Evolutionary conservation across 2,797 vertebrate genomes (phyloP).

Genomic region (Microcaecilia unicolor): DNA sequence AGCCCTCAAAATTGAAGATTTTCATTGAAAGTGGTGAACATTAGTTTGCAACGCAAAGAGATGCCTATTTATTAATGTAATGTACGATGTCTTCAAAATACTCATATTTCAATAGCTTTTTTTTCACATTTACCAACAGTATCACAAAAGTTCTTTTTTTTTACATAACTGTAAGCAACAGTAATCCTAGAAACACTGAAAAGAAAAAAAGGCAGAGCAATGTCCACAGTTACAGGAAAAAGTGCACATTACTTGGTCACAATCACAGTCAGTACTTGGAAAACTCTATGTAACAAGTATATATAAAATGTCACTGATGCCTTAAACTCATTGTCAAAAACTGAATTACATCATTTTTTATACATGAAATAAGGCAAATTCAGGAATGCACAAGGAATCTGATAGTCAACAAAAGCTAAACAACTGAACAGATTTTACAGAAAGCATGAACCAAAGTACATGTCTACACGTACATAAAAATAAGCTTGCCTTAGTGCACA

Average conservation of each 20-base stretch:
- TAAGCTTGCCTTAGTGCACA: slow-evolving; percentile 59
- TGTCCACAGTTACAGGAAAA: slow-evolving; percentile 77
- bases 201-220: slow-evolving; percentile 75
- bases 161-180: slow-evolving; percentile 67
- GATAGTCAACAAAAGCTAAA: slow-evolving; percentile 60
- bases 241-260: slow-evolving; percentile 79
- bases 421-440: slow-evolving; percentile 55
- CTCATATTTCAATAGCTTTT: slow-evolving; percentile 70
- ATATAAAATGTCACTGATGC: slow-evolving; percentile 67
- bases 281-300: slow-evolving; percentile 74
- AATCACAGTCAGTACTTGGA: slow-evolving; percentile 77
- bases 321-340: slow-evolving; percentile 67
- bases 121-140: slow-evolving; percentile 80
- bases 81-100: slow-evolving; percentile 60
- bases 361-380: slow-evolving; percentile 78
- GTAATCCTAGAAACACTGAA: slow-evolving; percentile 76
- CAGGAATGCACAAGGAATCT: slow-evolving; percentile 68
- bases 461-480: slow-evolving; percentile 59
- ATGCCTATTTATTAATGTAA: slow-evolving; percentile 62
- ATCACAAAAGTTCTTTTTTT: slow-evolving; percentile 67
- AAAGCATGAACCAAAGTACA: slow-evolving; percentile 58
- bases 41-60: slow-evolving; percentile 56
- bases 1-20: slow-evolving; percentile 63
- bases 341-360: slow-evolving; percentile 56
- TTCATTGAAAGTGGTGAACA: slow-evolving; percentile 65